Percentiles rank a stretch among this genome's conserved stretches.
Conservation (phyloP, 1,140 invertebrate genomes). For the Anastrepha ludens region DNA sequence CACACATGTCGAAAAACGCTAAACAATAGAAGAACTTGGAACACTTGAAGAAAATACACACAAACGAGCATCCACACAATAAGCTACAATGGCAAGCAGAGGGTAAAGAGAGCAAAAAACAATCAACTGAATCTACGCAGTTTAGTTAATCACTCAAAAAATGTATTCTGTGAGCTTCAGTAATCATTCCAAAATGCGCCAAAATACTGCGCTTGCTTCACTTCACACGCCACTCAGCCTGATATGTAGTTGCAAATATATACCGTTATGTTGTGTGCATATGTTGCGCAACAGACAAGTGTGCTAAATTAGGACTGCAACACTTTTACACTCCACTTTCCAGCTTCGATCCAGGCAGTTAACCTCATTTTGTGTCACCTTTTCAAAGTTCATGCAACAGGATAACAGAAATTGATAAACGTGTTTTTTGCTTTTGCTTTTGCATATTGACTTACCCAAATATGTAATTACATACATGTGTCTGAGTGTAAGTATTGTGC, state of each 20-base stretch:
- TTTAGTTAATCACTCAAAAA: conserved; percentile 25
- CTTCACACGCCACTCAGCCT: background rate
- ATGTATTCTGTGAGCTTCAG: background rate
- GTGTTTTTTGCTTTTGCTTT: background rate
- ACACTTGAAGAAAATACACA: background rate
- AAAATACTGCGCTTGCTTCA: background rate
- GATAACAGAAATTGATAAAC: conserved; percentile 52
- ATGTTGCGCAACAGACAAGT: background rate
- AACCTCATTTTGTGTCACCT: conserved; percentile 57
- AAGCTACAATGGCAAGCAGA: background rate
- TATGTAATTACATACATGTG: background rate
- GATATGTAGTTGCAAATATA: background rate
- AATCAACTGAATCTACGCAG: background rate
- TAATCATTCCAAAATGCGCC: background rate
- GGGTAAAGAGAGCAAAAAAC: background rate
- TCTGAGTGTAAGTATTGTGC: background rate
- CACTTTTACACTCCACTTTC: conserved; percentile 14
- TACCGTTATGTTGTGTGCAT: background rate
- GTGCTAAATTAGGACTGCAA: background rate
- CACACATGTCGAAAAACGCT: background rate
- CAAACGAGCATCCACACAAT: background rate
- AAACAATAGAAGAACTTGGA: background rate
- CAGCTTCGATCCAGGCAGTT: conserved; percentile 44
- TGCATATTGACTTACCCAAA: conserved; percentile 26
- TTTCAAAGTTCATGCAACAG: conserved; percentile 58